A percentile compares a stretch with the other conserved stretches of the same genome.
Evolutionary conservation across 1,140 invertebrate genomes (phyloP).

Genomic region (Vollenhovia emeryi): DNA sequence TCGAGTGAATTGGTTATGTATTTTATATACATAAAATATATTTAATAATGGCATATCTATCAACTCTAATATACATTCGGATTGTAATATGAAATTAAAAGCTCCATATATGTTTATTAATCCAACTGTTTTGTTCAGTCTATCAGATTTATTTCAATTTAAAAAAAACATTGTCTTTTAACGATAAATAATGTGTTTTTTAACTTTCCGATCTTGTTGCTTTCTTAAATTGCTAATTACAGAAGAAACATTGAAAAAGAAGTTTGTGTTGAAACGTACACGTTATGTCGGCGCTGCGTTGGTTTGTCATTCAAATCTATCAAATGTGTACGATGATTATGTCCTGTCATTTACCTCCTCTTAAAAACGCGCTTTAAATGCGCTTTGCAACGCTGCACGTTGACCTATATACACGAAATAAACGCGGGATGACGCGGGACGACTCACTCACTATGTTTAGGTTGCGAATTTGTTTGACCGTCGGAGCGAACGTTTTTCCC

Average conservation of each 20-base stretch:
- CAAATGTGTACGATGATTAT: background rate
- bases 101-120: background rate
- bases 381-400: background rate
- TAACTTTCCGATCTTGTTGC: background rate
- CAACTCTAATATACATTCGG: background rate
- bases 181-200: too few species aligned
- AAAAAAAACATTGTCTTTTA: background rate
- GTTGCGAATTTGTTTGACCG: slow-evolving; percentile 29
- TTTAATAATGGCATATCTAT: background rate
- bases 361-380: background rate
- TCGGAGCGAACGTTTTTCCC: background rate
- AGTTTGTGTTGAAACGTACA: background rate
- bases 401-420: slow-evolving; percentile 13
- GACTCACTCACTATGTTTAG: background rate
- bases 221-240: background rate
- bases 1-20: background rate
- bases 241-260: background rate
- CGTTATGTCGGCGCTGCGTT: too few species aligned
- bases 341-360: background rate
- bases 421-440: background rate
- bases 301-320: background rate
- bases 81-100: background rate
- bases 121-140: background rate
- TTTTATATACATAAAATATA: background rate
- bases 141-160: background rate